These are phyloP conservation scores for Pocillopora verrucosa DNA, from an alignment of 64 coral and sea anemone species.

Conservation along the genomic window DNA sequence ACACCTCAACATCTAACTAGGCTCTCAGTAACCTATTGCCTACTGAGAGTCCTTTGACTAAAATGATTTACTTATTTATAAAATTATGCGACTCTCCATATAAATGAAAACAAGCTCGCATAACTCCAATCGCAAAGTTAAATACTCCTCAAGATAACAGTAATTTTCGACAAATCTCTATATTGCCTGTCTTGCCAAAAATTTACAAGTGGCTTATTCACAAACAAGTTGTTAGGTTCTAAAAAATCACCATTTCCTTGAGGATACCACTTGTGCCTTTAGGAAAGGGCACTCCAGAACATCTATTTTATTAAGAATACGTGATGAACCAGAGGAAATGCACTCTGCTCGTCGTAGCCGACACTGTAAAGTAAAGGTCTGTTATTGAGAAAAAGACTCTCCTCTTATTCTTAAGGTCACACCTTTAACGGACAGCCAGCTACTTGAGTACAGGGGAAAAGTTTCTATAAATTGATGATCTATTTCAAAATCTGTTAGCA, in stretches of 20 bases:
- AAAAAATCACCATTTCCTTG: not conserved
- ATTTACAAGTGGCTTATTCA: not conserved
- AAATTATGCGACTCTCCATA: slow-evolving; percentile 11
- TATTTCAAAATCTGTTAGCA: not conserved
- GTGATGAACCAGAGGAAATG: no score
- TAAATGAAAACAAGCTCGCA: slow-evolving; percentile 34
- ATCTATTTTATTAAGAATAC: no score
- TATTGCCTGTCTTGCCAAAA: slow-evolving; percentile 27
- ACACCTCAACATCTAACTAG: not conserved
- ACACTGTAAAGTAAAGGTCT: no score
- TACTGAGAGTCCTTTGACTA: not conserved
- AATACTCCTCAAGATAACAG: slow-evolving; percentile 4
- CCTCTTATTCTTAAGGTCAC: no score
- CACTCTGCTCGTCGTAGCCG: no score
- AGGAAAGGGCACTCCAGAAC: no score
- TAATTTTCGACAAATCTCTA: slow-evolving; percentile 23
- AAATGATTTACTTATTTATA: not conserved
- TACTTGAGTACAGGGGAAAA: no score
- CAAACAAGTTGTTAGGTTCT: slow-evolving; percentile 15
- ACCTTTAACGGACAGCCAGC: no score
- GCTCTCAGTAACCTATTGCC: not conserved
- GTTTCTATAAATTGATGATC: no score
- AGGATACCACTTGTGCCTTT: not conserved
- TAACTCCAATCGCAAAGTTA: slow-evolving; percentile 36
- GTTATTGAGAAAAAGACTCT: no score